Evolutionary conservation across 1,140 invertebrate species (phyloP), one percentile per base, ranked within the genome.

Genomic region (Cyclargus thomasi): DNA sequence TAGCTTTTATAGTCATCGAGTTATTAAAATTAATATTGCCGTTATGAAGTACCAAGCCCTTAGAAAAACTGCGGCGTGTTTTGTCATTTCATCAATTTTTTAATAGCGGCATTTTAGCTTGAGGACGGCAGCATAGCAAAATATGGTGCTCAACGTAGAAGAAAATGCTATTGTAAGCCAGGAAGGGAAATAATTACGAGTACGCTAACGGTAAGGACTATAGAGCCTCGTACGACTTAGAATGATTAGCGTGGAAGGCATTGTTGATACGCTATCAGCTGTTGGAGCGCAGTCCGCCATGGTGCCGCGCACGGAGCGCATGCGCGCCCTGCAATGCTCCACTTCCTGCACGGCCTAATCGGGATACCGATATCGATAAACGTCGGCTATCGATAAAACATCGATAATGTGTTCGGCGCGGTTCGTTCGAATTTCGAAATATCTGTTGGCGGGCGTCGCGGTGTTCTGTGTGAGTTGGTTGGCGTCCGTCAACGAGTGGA

Each of bases 211-310:
- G 53, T 5, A 55, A 18, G 22, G 29, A 39, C 29, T 18, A 39
- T 63, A 63, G 62, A 35, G 17, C 17, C 11, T 59, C 18, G 55
- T 20, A 18, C 16, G 17, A 11, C 39, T 47, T 47, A 35, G 63
- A 64, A 81, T 77, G 80, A 86, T 82, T 85, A 82, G 83, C 67
- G 70, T 84, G 83, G 78, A 76, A 77, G 70, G 80, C 75, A 78
- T 83, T 86, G 87, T 84, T 87, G 85, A 90, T 88, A 90, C 71
- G 71, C 78, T 86, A 86, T 86, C 85, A 88, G 85, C 83, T 87
- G 86, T 81, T 84, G 72, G 76, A 67, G 69, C 76, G 81, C 86
- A 87, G 83, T 87, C 78, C 80, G 83, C 78, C 74, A 84, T 85
- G 82, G 80, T 80, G 75, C 62, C 77, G 81, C 86, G 84, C 66